Evolutionary conservation across 2,797 vertebrate genomes (phyloP), one percentile per base, ranked within the genome.

Genomic region (Chloroceryle inda): DNA sequence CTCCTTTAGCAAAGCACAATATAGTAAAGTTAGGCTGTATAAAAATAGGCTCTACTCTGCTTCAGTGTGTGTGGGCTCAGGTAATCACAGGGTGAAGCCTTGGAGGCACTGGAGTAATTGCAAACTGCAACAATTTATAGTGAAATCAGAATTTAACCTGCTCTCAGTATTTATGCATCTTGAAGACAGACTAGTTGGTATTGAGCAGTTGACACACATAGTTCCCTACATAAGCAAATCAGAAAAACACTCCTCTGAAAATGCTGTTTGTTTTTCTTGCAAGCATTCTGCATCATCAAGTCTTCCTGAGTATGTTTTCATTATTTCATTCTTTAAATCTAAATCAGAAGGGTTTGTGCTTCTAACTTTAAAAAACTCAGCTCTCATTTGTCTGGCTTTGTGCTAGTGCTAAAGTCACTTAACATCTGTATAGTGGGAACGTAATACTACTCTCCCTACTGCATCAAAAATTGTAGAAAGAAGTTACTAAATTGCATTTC

Each of bases 401-500:
- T 77, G 44, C 27, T 71, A 40, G 72, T 83, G 64, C 22, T 26
- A 80, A 88, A 85, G 49, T 89, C 78, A 80, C 61, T 88, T 89
- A 74, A 77, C 61, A 42, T 45, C 21, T 56, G 4, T 27, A 64
- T 22, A 74, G 47, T 27, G 47, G 37, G 15, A 83, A 47, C 15
- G 33, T 37, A 71, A 62, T 58, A 42, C n/a, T 42, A 24, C 14
- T 56, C 63, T 59, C 19, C 44, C 35, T 53, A 7, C 24, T 55
- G 24, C 47, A 31, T 76, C 33, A 63, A 82, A 94, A 74, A 44
- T 27, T 44, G 38, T 17, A 56, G 72, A 86, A 91, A 82, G 31
- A 82, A 53, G 33, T 74, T 78, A 59, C 44, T 79, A 67, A 85
- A n/a, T 23, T 64, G n/a, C 49, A 80, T 83, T 94, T 91, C 33